These are phyloP conservation scores for Bursaphelenchus okinawaensis DNA, from an alignment of 2,888 invertebrate species.

Conservation along the genomic window DNA sequence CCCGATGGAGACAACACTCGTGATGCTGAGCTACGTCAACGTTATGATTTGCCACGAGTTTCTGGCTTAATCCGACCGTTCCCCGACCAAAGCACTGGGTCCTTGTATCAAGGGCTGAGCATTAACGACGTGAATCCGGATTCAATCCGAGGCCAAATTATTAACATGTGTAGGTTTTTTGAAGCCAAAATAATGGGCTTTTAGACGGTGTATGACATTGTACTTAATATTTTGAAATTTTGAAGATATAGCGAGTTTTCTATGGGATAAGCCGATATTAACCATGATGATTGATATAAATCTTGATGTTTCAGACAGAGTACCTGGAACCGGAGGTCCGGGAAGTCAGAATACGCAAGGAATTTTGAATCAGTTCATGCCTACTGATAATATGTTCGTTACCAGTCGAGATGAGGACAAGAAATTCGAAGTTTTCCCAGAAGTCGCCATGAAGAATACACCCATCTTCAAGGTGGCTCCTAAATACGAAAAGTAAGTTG, in stretches of 20 bases:
- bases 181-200: constrained; percentile 2
- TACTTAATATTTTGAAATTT: background rate
- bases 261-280: no score
- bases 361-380: constrained; percentile 44
- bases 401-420: constrained; percentile 53
- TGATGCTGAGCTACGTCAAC: constrained; percentile 41
- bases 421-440: constrained; percentile 55
- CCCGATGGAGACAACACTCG: constrained; percentile 55
- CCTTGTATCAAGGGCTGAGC: constrained; percentile 37
- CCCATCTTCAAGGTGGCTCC: constrained; percentile 52
- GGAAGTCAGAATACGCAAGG: constrained; percentile 41
- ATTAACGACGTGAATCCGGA: constrained; percentile 53
- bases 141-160: constrained; percentile 49
- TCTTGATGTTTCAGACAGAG: constrained; percentile 30
- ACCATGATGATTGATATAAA: no score
- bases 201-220: background rate
- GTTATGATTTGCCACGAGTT: constrained; percentile 49
- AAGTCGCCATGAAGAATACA: constrained; percentile 38
- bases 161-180: constrained; percentile 37
- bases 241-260: no score
- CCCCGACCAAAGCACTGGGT: constrained; percentile 49
- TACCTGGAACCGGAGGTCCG: constrained; percentile 49
- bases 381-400: constrained; percentile 56
- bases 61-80: constrained; percentile 53
- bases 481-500: constrained; percentile 40